phyloP scores from a whole-genome alignment of 64 coral and sea anemone genomes.

The Montipora sp. region DNA sequence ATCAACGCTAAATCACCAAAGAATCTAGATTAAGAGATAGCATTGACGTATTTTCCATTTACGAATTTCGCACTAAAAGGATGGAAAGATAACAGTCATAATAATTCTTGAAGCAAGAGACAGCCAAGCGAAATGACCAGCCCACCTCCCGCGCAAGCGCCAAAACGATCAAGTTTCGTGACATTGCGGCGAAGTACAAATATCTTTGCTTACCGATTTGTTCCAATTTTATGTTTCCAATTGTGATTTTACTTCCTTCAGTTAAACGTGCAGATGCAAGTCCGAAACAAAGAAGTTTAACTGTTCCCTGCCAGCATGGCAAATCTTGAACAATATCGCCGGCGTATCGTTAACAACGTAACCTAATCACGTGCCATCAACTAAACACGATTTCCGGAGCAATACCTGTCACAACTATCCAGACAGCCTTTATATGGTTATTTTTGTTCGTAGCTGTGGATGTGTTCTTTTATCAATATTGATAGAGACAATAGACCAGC shows the following conservation, averaged over 20 bases:
- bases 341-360: neutral
- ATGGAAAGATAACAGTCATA: neutral
- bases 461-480: no score
- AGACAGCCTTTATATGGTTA: conserved; percentile 44
- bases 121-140: neutral
- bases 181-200: neutral
- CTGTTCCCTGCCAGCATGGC: neutral
- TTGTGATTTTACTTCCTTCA: conserved; percentile 7
- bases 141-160: neutral
- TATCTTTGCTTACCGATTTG: neutral
- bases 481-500: no score
- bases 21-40: neutral
- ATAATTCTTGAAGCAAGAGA: neutral
- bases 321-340: neutral
- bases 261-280: neutral
- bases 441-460: neutral
- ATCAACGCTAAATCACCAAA: neutral
- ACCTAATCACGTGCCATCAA: conserved; percentile 11
- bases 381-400: neutral
- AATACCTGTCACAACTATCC: neutral
- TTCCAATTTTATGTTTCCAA: neutral
- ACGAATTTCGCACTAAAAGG: neutral
- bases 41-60: neutral
- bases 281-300: neutral
- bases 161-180: neutral